Conservation (phyloP, 2,888 invertebrate genomes). For the Dioctria rufipes region DNA sequence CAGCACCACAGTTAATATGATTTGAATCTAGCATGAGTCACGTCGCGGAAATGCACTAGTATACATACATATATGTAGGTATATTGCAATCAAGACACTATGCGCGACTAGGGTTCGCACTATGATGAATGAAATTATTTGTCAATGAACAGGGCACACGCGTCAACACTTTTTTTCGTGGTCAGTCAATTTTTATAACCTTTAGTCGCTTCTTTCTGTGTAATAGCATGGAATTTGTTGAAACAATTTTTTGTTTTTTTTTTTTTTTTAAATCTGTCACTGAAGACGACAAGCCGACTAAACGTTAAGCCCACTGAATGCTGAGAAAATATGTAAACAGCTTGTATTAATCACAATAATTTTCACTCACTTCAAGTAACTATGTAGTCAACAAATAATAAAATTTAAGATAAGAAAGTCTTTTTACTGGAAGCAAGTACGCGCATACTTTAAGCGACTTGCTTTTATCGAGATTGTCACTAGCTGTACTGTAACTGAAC, state of each 20-base stretch:
- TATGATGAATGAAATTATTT: not conserved
- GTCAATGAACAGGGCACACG: not conserved
- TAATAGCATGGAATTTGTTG: not conserved
- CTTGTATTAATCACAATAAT: not conserved
- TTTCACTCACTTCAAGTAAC: not conserved
- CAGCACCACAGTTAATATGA: not conserved
- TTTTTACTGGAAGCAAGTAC: not conserved
- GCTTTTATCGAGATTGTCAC: not conserved
- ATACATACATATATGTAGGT: too few relatives aligned
- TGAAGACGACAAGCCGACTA: not conserved
- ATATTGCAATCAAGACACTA: not conserved
- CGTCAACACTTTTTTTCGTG: not conserved
- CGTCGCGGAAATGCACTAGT: constrained; percentile 3
- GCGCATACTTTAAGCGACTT: not conserved
- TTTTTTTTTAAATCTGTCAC: not conserved
- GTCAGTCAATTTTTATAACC: not conserved
- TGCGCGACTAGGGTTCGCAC: not conserved
- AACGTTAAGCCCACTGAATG: not conserved
- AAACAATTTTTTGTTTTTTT: not conserved
- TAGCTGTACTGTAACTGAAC: constrained; percentile 9
- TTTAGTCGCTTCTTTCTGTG: not conserved
- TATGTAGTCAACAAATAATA: not conserved
- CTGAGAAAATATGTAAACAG: not conserved
- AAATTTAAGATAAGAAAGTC: not conserved
- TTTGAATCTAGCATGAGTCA: not conserved